Base-by-base conservation (phyloP, 1,140 invertebrate species). In the Vollenhovia emeryi region DNA sequence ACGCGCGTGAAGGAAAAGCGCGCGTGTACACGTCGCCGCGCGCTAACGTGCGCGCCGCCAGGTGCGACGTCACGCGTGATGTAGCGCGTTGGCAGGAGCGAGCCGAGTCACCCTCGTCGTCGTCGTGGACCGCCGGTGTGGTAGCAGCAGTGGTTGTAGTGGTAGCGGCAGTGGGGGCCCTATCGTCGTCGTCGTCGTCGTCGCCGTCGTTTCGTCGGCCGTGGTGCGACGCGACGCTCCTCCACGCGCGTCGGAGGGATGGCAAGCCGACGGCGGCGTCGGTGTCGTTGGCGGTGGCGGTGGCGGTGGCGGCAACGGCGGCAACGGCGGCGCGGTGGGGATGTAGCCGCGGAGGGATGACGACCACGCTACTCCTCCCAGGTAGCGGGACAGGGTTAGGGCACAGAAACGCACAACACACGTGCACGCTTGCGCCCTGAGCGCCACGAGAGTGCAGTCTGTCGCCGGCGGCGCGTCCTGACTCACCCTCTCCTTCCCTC, bases 381-480 rank as follows among this genome's bases (percentile, higher is more conserved):
- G 59, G 86, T 85, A 90, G 85, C 85, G 87, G 86, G 86, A 91
- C 89, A 91, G 90, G 87, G 87, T 89, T 91, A 91, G 75, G 76
- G 82, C 84, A 91, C 86, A 84, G 85, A 78, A 88, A 91, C 90
- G 86, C 91, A 87, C 87, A 88, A 93, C 87, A 91, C 91, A 92
- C 92, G 90, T 91, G 91, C 89, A 91, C 93, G 91, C 91, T 89
- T 91, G 91, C 89, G 91, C 92, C 69, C 86, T 91, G 84, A 83
- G 60, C 85, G 55, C 60, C 80, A 85, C 86, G 80, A 87, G 71
- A 86, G 84, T 89, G 86, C 85, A 88, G 82, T 91, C 91, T 90
- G 85, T 92, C 87, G 80, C 88, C 91, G 80, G 27, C 86, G 89
- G 76, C 80, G 45, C 69, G 75, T 86, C 60, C 86, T 66, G 59